phyloP scores from a whole-genome alignment of 2,888 invertebrate species.

The Rugalucina vietnamica region DNA sequence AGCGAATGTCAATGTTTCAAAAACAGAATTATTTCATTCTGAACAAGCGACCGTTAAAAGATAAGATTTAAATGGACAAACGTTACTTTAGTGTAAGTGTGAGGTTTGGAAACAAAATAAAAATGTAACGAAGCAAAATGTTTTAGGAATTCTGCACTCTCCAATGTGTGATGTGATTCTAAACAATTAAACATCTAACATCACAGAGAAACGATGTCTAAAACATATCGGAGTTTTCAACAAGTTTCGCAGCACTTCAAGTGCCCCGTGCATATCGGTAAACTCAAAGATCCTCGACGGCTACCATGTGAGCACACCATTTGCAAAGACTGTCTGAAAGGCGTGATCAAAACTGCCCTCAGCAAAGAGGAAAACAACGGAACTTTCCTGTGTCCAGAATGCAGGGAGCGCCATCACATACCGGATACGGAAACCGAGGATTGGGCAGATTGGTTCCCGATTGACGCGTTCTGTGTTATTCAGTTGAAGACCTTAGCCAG shows the following conservation, averaged over 20 bases:
- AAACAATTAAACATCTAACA: too few relatives aligned
- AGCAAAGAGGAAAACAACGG: conserved; percentile 45
- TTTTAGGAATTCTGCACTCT: too few relatives aligned
- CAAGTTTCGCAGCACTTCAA: conserved; percentile 61
- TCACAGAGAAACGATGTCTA: conserved; percentile 31
- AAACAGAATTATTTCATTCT: too few relatives aligned
- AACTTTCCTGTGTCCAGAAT: conserved; percentile 59
- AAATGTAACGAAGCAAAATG: too few relatives aligned
- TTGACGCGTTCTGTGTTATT: conserved; percentile 61
- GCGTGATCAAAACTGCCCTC: conserved; percentile 38
- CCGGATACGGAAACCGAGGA: conserved; percentile 59
- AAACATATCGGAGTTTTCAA: conserved; percentile 56
- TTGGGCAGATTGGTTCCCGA: conserved; percentile 63
- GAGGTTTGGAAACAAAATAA: too few relatives aligned
- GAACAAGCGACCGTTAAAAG: too few relatives aligned
- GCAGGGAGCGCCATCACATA: conserved; percentile 53
- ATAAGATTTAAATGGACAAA: too few relatives aligned
- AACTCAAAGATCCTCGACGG: conserved; percentile 58
- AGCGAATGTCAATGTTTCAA: too few relatives aligned
- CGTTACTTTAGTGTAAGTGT: too few relatives aligned
- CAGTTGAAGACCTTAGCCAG: conserved; percentile 54
- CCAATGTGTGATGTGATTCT: too few relatives aligned
- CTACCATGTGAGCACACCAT: conserved; percentile 61
- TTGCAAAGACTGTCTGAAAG: conserved; percentile 60
- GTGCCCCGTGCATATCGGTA: conserved; percentile 58